Evolutionary conservation across 2,797 vertebrate genomes (phyloP), one percentile per base, ranked within the genome.

Genomic region (Okamejei kenojei): DNA sequence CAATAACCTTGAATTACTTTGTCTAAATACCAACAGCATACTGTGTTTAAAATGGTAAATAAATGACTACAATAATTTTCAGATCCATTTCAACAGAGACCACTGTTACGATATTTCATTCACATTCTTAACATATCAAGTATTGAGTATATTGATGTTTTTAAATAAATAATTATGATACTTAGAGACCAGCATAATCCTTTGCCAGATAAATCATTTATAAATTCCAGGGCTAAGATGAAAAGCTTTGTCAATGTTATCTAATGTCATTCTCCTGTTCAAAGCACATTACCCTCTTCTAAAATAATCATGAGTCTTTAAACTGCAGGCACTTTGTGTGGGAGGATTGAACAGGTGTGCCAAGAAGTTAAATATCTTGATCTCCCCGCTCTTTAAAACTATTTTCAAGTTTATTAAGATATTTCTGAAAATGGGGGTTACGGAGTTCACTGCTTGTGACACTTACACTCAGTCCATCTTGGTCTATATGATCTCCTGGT

Each of bases 1-100:
- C 90, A 94, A 94, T 95, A 95, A 96, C 95, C 95, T 97, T 97
- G 95, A 95, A 94, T 95, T 95, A 94, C 93, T 93, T 93, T 94
- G 86, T 93, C 90, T 95, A 94, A 94, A 94, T 94, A 93, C 92
- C 90, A 91, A 54, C 65, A 92, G 90, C 90, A 58, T 92, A 54
- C 45, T 54, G 45, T 54, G 74, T 92, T 92, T 92, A 76, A 92
- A 58, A 54, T 71, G 29, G 73, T 92, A 92, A 92, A 74, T 92
- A 92, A 92, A 92, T 92, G 54, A 92, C 35, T 54, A 26, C 71
- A 74, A 92, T 76, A 71, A 92, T 92, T 92, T 88, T 92, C 38
- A n/a, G 29, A 17, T 76, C 73, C 58, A 71, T 92, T 76, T 13
- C 23, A 84, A 29, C 45, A 7, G 88, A 73, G 68, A 32, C 88